Conservation (phyloP, 2,888 invertebrate genomes). For the Saturnia japonica region DNA sequence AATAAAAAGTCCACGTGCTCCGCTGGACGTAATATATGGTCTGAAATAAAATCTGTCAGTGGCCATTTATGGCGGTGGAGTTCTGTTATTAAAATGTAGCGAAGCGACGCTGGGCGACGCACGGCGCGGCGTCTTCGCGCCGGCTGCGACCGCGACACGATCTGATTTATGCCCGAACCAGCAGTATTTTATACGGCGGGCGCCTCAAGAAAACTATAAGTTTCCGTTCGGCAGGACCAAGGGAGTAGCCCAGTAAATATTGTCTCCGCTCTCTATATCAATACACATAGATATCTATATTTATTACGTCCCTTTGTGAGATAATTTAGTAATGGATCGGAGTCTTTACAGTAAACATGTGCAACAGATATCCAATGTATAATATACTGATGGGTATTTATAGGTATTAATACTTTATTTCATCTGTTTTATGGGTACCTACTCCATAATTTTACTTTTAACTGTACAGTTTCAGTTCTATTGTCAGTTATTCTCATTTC, state of each 20-base stretch:
- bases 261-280: slow-evolving; percentile 76
- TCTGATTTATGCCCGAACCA: slow-evolving; percentile 78
- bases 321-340: slow-evolving; percentile 78
- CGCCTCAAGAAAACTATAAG: slow-evolving; percentile 82
- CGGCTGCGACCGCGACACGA: slow-evolving; percentile 72
- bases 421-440: not conserved
- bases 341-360: slow-evolving; percentile 54
- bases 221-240: slow-evolving; percentile 79
- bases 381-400: not conserved
- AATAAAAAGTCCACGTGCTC: slow-evolving; percentile 64
- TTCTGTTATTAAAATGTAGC: slow-evolving; percentile 80
- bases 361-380: slow-evolving; percentile 13
- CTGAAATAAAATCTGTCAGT: slow-evolving; percentile 78
- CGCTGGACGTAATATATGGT: slow-evolving; percentile 70
- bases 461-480: not conserved
- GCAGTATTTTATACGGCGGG: slow-evolving; percentile 81
- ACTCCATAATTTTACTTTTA: not conserved
- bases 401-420: not conserved
- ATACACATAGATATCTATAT: slow-evolving; percentile 77
- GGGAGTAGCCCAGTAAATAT: slow-evolving; percentile 80
- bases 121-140: slow-evolving; percentile 63
- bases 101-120: slow-evolving; percentile 42
- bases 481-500: not conserved
- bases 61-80: slow-evolving; percentile 72
- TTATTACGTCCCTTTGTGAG: slow-evolving; percentile 72